Conservation (phyloP, 1,140 invertebrate genomes). For the Euura lappo region DNA sequence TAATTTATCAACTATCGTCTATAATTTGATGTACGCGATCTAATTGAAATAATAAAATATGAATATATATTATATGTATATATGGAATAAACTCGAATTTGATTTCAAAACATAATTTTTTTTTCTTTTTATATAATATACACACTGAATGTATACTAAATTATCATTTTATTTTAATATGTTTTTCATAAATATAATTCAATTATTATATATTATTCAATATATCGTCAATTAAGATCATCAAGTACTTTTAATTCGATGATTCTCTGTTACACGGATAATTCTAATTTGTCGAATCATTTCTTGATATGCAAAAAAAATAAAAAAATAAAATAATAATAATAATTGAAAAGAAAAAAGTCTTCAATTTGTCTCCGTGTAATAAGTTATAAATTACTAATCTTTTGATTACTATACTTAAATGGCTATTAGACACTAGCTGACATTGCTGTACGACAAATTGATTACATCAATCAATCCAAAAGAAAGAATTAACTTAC, state of each 20-base stretch:
- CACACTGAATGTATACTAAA: too few species aligned
- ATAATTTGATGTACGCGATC: too few species aligned
- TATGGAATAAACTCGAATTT: neutral
- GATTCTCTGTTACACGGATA: neutral
- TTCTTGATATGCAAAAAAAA: neutral
- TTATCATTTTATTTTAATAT: neutral
- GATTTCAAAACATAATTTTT: neutral
- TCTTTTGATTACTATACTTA: neutral
- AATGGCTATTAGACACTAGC: constrained; percentile 2
- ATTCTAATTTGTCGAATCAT: neutral
- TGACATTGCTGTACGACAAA: neutral
- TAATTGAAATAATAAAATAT: too few species aligned
- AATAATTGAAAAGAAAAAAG: neutral
- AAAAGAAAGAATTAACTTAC: too few species aligned
- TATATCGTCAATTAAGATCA: neutral
- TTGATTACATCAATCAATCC: too few species aligned
- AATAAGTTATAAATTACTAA: neutral
- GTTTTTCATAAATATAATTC: neutral
- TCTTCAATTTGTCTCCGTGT: neutral
- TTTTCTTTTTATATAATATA: neutral
- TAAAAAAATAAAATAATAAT: neutral
- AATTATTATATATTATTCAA: constrained; percentile 2
- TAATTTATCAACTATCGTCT: neutral
- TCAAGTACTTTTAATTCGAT: too few species aligned
- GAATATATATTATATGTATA: too few species aligned